Percentiles rank a stretch among this genome's conserved stretches.
These are phyloP conservation scores for Bombus cullumanus DNA, from an alignment of 1,140 invertebrate genomes.

Conservation along the genomic window DNA sequence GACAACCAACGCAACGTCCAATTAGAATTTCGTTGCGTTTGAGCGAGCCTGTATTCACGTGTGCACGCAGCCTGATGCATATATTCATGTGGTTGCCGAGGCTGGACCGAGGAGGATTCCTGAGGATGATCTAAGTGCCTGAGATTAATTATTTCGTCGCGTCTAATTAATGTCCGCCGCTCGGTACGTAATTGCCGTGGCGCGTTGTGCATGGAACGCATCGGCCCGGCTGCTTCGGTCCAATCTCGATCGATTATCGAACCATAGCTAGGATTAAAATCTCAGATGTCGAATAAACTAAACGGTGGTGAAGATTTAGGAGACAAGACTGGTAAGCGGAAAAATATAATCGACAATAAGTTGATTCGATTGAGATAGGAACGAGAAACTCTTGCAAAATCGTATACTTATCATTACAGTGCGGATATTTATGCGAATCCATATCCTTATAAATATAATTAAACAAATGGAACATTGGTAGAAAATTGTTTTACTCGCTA, in stretches of 20 bases:
- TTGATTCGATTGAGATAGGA: background rate
- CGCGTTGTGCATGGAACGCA: slow-evolving; percentile 29
- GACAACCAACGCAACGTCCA: background rate
- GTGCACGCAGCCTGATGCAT: background rate
- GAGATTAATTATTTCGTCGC: slow-evolving; percentile 76
- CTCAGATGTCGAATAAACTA: background rate
- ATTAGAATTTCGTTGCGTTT: slow-evolving; percentile 17
- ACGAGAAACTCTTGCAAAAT: no score
- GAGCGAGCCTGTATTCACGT: background rate
- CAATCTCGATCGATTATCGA: slow-evolving; percentile 58
- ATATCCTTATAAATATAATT: no score
- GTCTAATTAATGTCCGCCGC: slow-evolving; percentile 71
- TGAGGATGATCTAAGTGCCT: slow-evolving; percentile 68
- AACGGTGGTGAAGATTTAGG: background rate
- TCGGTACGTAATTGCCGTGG: slow-evolving; percentile 54
- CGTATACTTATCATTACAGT: no score
- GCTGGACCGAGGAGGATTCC: slow-evolving; percentile 48
- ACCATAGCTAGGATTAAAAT: slow-evolving; percentile 1
- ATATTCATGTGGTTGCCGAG: slow-evolving; percentile 19
- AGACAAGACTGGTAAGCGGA: background rate
- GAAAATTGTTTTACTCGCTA: no score
- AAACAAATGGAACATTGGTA: no score
- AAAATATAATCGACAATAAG: background rate
- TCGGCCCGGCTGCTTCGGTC: background rate
- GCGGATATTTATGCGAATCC: no score